Evolutionary conservation across 1,140 invertebrate genomes (phyloP).

Genomic region (Camponotus vicinus): DNA sequence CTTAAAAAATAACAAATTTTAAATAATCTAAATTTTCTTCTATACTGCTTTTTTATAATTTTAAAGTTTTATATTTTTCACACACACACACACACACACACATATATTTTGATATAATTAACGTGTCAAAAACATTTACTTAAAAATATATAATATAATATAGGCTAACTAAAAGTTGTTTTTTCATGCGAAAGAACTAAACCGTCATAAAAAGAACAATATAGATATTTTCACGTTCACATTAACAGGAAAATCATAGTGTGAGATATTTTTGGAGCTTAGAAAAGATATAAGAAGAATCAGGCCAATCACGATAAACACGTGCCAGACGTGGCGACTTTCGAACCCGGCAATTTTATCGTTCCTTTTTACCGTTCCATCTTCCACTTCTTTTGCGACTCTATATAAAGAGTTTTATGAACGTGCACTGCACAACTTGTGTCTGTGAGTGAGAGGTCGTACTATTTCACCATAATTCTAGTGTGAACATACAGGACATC

Average conservation of each 20-base stretch:
- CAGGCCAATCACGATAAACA: conserved; percentile 14
- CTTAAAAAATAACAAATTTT: no score
- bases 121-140: neutral
- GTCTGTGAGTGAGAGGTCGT: neutral
- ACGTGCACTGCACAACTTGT: conserved; percentile 1
- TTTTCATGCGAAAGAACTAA: neutral
- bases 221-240: neutral
- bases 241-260: neutral
- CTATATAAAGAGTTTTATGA: conserved; percentile 17
- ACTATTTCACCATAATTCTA: conserved; percentile 20
- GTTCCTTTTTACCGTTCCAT: conserved; percentile 17
- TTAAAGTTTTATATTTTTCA: no score
- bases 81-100: no score
- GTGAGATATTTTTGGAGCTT: conserved; percentile 28
- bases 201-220: neutral
- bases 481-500: neutral
- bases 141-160: neutral
- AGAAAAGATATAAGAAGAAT: conserved; percentile 26
- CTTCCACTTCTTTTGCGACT: conserved; percentile 9
- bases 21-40: no score
- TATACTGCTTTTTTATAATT: no score
- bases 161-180: neutral
- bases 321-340: conserved; percentile 3
- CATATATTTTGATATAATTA: no score
- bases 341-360: neutral